These are phyloP conservation scores for Myotis findleyi DNA, from an alignment of 2,797 vertebrate genomes.

Conservation along the genomic window DNA sequence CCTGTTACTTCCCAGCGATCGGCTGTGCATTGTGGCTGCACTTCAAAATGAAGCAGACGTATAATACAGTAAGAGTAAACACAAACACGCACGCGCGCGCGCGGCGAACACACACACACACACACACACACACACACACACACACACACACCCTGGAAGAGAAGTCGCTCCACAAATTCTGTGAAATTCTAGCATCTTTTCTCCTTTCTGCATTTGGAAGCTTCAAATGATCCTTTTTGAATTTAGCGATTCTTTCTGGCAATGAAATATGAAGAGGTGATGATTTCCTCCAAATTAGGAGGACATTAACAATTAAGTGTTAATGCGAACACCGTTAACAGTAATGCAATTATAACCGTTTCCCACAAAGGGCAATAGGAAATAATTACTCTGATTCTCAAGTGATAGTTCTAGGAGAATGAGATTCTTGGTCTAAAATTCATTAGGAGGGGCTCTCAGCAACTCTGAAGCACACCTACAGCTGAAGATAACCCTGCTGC, in stretches of 20 bases:
- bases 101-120: not conserved
- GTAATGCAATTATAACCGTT: constrained; percentile 88
- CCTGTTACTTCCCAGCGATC: constrained; percentile 60
- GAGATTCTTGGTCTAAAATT: constrained; percentile 85
- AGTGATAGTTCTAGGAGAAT: constrained; percentile 85
- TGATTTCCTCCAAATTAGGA: constrained; percentile 85
- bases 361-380: constrained; percentile 87
- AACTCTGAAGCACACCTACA: constrained; percentile 63
- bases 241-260: constrained; percentile 79
- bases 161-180: constrained; percentile 1
- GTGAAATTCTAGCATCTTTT: constrained; percentile 45
- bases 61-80: constrained; percentile 65
- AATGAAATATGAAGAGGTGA: constrained; percentile 84
- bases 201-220: constrained; percentile 52
- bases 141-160: constrained; percentile 14
- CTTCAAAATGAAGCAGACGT: constrained; percentile 4
- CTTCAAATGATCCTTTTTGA: constrained; percentile 65
- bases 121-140: not conserved
- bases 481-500: not conserved
- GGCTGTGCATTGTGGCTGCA: constrained; percentile 48
- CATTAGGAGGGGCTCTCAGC: constrained; percentile 76
- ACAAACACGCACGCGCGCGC: not conserved
- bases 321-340: constrained; percentile 84
- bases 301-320: constrained; percentile 88
- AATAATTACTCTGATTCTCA: constrained; percentile 90